Evolutionary conservation across 2,113 vertebrate species (phyloP), one percentile per base, ranked within the genome.

Genomic region (Solenodon paradoxus): DNA sequence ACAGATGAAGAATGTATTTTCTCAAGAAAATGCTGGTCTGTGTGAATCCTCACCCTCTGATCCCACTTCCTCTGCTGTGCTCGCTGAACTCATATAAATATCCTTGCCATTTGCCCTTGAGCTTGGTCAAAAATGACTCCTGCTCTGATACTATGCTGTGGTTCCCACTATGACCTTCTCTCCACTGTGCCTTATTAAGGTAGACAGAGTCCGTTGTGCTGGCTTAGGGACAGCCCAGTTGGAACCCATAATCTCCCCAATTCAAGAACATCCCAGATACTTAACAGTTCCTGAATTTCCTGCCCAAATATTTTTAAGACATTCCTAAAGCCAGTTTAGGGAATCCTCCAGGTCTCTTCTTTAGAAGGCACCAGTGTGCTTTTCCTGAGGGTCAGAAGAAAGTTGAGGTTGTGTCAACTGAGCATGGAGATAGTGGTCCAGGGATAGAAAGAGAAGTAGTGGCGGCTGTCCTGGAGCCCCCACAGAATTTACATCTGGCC

Each of bases 311-410:
- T 57, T 4, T 16, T 6, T 32, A 32, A 75, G 40, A 40, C 15
- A 24, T 4, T 35, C 2, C 12, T 30, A 28, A 16, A 5, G 42
- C 0, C 11, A 72, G 1, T 1, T 11, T 49, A 5, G 19, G 15
- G 28, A 26, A 30, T n/a, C 11, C 38, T 38, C 55, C 53, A n/a
- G 0, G 3, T 3, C 28, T 17, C 32, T 15, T 66, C 24, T 85
- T n/a, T 47, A 55, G 4, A 32, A 6, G 15, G 9, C 1, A 57
- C 12, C 26, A 47, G 2, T 68, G 22, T 63, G 16, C 35, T 64
- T 93, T 51, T 32, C 30, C 9, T 28, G 40, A 90, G 26, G 8
- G 47, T 3, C 9, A 40, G 19, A 59, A 79, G 30, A 0, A 72
- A 4, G 3, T 45, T 2, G 26, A 66, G 20, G 6, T 10, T 84